These are phyloP conservation scores for Gryllus longicercus DNA, from an alignment of 2,888 invertebrate species.

Conservation along the genomic window DNA sequence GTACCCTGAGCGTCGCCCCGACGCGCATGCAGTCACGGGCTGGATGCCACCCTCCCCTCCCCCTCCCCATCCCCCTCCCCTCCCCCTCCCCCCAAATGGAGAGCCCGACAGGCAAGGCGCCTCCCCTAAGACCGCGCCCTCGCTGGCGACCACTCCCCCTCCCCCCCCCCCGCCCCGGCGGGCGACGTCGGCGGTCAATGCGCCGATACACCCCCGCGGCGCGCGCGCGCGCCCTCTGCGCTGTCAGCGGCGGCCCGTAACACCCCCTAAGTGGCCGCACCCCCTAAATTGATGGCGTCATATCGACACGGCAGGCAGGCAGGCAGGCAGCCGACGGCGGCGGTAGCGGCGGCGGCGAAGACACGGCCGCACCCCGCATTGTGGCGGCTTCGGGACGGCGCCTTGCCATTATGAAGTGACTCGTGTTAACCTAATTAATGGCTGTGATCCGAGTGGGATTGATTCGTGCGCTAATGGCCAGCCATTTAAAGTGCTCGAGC, in stretches of 20 bases:
- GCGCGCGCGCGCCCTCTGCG: not conserved
- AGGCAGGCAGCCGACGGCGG: constrained; percentile 3
- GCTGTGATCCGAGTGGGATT: constrained; percentile 31
- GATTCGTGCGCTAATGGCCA: constrained; percentile 31
- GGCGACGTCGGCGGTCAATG: not conserved
- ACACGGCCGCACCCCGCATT: not conserved
- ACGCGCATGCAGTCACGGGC: too few relatives aligned
- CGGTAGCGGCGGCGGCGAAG: not conserved
- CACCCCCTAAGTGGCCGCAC: not conserved
- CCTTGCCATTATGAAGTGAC: constrained; percentile 24
- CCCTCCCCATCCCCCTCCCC: too few relatives aligned
- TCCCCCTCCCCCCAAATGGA: too few relatives aligned
- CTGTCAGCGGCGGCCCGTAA: not conserved
- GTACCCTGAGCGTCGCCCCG: too few relatives aligned
- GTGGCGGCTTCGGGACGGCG: not conserved
- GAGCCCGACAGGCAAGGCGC: not conserved
- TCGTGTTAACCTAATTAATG: constrained; percentile 34
- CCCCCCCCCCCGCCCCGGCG: not conserved
- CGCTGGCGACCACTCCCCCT: not conserved
- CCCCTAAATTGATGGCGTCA: not conserved
- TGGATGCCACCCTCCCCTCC: too few relatives aligned
- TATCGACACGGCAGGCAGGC: constrained; percentile 20
- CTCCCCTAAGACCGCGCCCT: not conserved
- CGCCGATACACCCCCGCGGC: not conserved
- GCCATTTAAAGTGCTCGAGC: constrained; percentile 30